Base-by-base conservation (phyloP, 1,140 invertebrate genomes). In the Caenorhabditis inopinata region DNA sequence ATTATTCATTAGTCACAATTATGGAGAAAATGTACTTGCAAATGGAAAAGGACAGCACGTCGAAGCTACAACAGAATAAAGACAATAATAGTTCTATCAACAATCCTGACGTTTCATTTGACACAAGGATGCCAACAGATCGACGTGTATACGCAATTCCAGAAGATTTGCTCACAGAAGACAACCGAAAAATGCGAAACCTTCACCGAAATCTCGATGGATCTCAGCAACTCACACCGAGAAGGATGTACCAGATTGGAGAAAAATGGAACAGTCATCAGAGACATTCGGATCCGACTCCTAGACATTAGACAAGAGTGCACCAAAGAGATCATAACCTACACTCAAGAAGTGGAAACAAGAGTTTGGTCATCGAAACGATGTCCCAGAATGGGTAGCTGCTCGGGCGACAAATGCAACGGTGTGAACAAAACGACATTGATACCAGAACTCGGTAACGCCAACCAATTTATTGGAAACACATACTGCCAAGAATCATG, bases 311-410 rank as follows among this genome's bases (percentile, higher is more conserved):
- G 21, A 5, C n/a, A n/a, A n/a, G n/a, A n/a, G n/a, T n/a, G n/a
- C n/a, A n/a, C n/a, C n/a, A n/a, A n/a, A n/a, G n/a, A 48, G 21
- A 48, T 18, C 6, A n/a, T 48, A 18, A n/a, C 21, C 0, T 48
- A n/a, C 46, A 48, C 46, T n/a, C 16, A 48, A 16, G 12, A 12
- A 9, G n/a, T 48, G 5, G n/a, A 12, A 12, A 14, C 16, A 5
- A 48, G n/a, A 16, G 16, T 16, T 18, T 48, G 46, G 47, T 16
- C n/a, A 27, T 9, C 27, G 5, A 77, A 77, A 38, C 21, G 76
- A 51, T 77, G 76, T 25, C 76, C 76, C 11, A 16, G n/a, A 47
- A 77, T 53, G 47, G 76, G 76, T 18, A 5, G 9, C 5, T 77
- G 76, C 49, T n/a, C 12, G 6, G 11, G n/a, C 16, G 76, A 51